phyloP scores from a whole-genome alignment of 1,140 invertebrate genomes.

The Lepeophtheirus salmonis region DNA sequence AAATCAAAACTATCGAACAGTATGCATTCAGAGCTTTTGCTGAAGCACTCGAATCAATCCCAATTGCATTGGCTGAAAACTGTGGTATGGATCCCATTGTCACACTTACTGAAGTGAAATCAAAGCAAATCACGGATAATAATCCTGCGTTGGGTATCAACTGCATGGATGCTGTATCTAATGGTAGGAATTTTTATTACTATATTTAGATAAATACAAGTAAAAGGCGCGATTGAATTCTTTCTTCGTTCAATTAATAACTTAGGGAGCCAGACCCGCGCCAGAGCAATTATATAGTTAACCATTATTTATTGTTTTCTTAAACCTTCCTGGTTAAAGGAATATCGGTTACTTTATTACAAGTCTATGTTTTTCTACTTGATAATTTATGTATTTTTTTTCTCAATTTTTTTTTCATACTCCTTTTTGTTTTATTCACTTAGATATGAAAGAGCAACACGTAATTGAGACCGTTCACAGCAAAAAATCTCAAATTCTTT shows the following conservation, averaged over 20 bases:
- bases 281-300: too few species aligned
- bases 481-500: constrained; percentile 89
- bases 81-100: constrained; percentile 80
- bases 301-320: too few species aligned
- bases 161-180: constrained; percentile 67
- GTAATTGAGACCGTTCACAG: constrained; percentile 92
- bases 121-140: constrained; percentile 60
- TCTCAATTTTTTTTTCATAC: too few species aligned
- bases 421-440: constrained; percentile 27
- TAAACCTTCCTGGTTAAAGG: too few species aligned
- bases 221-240: background rate
- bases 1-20: constrained; percentile 76
- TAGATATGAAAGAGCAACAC: constrained; percentile 88
- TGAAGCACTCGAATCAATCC: constrained; percentile 84
- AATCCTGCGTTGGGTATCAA: constrained; percentile 82
- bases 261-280: background rate
- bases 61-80: constrained; percentile 90
- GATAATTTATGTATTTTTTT: too few species aligned
- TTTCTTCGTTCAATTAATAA: background rate
- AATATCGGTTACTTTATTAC: too few species aligned
- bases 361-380: too few species aligned
- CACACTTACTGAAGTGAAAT: constrained; percentile 76
- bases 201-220: background rate
- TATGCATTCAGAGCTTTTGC: constrained; percentile 91
- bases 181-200: constrained; percentile 32